Percentiles rank a stretch among this genome's conserved stretches.
Conservation (phyloP, 2,113 vertebrate species). For the Tachysurus vachellii region DNA sequence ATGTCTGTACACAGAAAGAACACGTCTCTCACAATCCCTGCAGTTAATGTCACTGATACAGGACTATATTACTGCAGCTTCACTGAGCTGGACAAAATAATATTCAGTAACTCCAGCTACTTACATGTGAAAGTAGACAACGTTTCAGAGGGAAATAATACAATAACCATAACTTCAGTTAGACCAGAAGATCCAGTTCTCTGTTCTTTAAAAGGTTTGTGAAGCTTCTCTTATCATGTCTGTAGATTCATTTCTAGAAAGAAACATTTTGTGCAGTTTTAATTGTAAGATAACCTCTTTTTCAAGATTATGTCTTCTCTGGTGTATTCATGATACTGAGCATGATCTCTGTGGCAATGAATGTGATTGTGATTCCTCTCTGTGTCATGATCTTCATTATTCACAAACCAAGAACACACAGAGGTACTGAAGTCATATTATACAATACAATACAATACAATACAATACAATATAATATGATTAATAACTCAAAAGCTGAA, state of each 20-base stretch:
- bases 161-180: neutral
- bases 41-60: constrained; percentile 9
- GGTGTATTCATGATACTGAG: neutral
- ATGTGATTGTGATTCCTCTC: neutral
- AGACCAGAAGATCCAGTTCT: neutral
- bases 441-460: neutral
- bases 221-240: neutral
- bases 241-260: neutral
- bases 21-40: constrained; percentile 13
- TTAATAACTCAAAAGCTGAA: too few species aligned
- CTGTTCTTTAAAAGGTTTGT: neutral
- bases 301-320: neutral
- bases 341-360: neutral
- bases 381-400: neutral
- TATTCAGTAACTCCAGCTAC: constrained; percentile 2
- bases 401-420: neutral
- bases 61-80: constrained; percentile 35
- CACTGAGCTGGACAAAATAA: neutral
- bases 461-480: too few species aligned
- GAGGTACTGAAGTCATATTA: neutral
- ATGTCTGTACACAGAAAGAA: constrained; percentile 5
- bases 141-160: neutral
- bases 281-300: neutral
- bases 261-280: neutral
- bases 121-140: neutral